Base-by-base conservation (phyloP, 2,113 vertebrate genomes). In the Danionella cerebrum region DNA sequence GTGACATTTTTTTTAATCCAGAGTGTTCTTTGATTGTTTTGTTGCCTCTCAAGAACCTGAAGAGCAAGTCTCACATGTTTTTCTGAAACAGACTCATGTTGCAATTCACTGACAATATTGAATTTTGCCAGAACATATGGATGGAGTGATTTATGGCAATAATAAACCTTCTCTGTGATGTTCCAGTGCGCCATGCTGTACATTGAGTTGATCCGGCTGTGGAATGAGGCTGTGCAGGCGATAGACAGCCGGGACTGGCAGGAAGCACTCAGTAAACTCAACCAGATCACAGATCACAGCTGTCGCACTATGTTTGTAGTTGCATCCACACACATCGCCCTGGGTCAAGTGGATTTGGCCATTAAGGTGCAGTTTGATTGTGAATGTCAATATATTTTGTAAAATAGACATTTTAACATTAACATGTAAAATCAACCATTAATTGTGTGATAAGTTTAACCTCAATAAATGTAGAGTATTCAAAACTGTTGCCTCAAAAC, bases 221-320 rank as follows among this genome's bases (percentile, higher is more conserved):
- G 94, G 94, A 76, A 93, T 5, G 79, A 76, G 25, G 90, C 88
- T 0, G 89, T 89, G 2, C 73, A 82, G 77, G 89, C 87, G 0
- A 80, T 89, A 50, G 93, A 90, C 7, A 47, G 58, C 9, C 80
- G 70, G 10, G 87, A 93, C 78, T 94, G 90, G 91, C 70, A 70
- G 13, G 11, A 76, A 0, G 89, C 91, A 13, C 76, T 95, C 72
- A 51, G 47, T 8, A 77, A 73, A 44, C 89, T 95, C 3, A 57
- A 67, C 3, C 38, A 74, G 39, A 85, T 93, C 55, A 70, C 62
- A 0, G 89, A 92, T 13, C 91, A 86, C 1, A 84, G 85, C 0
- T 83, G 91, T 29, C 79, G 85, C 57, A 89, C 90, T 6, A 85
- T 87, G 41, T 97, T 96, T 78, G 90, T 88, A 5, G 2, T 81